Conservation (phyloP, 1,140 invertebrate species). For the Lethrus apterus region DNA sequence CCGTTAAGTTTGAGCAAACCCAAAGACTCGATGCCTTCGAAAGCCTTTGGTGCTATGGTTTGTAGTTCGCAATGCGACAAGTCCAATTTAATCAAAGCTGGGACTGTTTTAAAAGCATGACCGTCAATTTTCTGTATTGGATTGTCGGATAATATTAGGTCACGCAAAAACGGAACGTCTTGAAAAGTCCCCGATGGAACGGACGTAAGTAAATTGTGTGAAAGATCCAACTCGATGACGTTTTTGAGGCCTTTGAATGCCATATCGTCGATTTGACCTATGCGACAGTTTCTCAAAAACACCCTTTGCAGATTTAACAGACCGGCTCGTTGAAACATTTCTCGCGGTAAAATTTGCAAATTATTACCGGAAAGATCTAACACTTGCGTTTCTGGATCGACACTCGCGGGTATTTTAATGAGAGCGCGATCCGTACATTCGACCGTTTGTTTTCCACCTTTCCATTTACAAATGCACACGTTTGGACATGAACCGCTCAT, state of each 20-base stretch:
- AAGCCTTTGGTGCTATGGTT: slow-evolving; percentile 67
- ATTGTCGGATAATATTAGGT: slow-evolving; percentile 71
- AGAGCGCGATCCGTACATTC: slow-evolving; percentile 77
- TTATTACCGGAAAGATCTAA: slow-evolving; percentile 82
- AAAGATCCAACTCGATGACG: slow-evolving; percentile 80
- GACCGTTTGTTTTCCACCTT: slow-evolving; percentile 82
- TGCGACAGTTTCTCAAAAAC: slow-evolving; percentile 70
- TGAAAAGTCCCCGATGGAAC: slow-evolving; percentile 72
- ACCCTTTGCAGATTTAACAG: slow-evolving; percentile 81
- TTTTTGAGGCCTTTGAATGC: slow-evolving; percentile 80
- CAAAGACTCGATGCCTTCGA: slow-evolving; percentile 67
- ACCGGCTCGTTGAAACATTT: slow-evolving; percentile 70
- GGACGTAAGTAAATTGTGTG: slow-evolving; percentile 67
- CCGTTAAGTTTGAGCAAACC: slow-evolving; percentile 75
- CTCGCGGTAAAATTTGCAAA: slow-evolving; percentile 68
- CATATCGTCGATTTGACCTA: slow-evolving; percentile 74
- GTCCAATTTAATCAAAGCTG: slow-evolving; percentile 75
- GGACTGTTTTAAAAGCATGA: slow-evolving; percentile 65
- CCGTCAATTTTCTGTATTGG: slow-evolving; percentile 70
- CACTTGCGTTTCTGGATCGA: slow-evolving; percentile 83
- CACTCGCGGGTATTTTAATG: slow-evolving; percentile 70
- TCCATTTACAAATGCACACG: slow-evolving; percentile 86
- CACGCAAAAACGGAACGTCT: slow-evolving; percentile 70
- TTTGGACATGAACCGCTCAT: slow-evolving; percentile 56
- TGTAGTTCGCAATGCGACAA: slow-evolving; percentile 73